Evolutionary conservation across 2,797 vertebrate species (phyloP), one percentile per base, ranked within the genome.

Genomic region (Danio tinwini): DNA sequence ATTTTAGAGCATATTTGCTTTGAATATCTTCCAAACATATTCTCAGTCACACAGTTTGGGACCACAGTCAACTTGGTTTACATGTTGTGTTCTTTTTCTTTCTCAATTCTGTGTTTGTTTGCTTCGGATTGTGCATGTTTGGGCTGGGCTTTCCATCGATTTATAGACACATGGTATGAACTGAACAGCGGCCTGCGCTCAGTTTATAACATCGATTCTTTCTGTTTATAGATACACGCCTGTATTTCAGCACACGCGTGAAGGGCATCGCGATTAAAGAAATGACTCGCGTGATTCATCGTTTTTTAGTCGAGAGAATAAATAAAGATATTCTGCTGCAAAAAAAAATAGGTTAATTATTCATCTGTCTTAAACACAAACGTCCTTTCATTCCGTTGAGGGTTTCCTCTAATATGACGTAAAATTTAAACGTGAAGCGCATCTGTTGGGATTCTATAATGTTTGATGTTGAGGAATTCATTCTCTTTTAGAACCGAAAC

Each of bases 71-170:
- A 29, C 68, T 62, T 21, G 45, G 29, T 49, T 39, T 49, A 6
- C 16, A 6, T 40, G 3, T 6, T 19, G 6, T 42, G 42, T 42
- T 13, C 7, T 8, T 53, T 29, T 37, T 13, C 45, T 47, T 47
- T 40, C 49, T 53, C n/a, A 2, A 17, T 67, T 47, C 14, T 3
- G n/a, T 17, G 45, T 74, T 44, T 65, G 56, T 16, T 50, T 70
- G 7, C 39, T 58, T 42, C 12, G 10, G 58, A 2, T 59, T 49
- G 6, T 44, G 21, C 21, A 49, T 39, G 63, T 59, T 68, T 59
- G 76, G 56, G 76, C 29, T 39, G 42, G 63, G 65, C 17, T 42
- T 21, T 64, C 68, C 7, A 55, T 79, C 49, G 65, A 21, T 78
- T 70, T 52, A 14, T 40, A 67, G 11, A 50, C 76, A 44, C 45